A percentile compares a stretch with the other conserved stretches of the same genome.
phyloP scores from a whole-genome alignment of 2,888 invertebrate genomes.

The Agrochola lychnidis region DNA sequence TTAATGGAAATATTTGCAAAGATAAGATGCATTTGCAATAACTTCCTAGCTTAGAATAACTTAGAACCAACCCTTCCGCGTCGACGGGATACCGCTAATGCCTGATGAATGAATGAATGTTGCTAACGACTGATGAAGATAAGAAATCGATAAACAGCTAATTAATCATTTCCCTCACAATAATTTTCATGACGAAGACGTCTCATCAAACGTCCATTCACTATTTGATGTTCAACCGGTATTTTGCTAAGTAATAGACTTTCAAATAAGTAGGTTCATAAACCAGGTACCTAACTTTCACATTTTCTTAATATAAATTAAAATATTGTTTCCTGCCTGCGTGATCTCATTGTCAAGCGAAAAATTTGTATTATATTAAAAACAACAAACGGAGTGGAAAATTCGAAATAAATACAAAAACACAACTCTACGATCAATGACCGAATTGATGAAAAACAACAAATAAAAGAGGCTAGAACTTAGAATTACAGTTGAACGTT shows the following conservation, averaged over 20 bases:
- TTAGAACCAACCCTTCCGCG: conserved; percentile 25
- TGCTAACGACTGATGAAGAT: conserved; percentile 25
- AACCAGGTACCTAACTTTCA: conserved; percentile 38
- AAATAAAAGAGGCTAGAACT: conserved; percentile 64
- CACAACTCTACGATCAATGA: conserved; percentile 55
- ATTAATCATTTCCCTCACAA: conserved; percentile 31
- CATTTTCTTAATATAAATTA: conserved; percentile 32
- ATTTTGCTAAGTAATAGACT: neutral
- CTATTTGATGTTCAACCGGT: conserved; percentile 14
- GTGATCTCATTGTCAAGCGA: conserved; percentile 27
- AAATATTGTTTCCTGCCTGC: conserved; percentile 17
- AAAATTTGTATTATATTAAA: conserved; percentile 40
- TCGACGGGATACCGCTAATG: conserved; percentile 15
- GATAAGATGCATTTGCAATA: conserved; percentile 13
- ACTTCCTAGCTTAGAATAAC: conserved; percentile 35
- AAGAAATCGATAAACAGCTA: conserved; percentile 36
- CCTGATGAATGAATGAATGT: conserved; percentile 1
- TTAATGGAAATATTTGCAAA: conserved; percentile 31
- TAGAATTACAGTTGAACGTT: conserved; percentile 68
- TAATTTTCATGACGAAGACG: conserved; percentile 32
- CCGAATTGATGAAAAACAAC: conserved; percentile 64
- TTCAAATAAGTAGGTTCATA: conserved; percentile 7
- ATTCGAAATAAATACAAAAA: conserved; percentile 44
- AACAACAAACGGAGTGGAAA: conserved; percentile 48
- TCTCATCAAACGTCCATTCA: conserved; percentile 8